Conservation (phyloP, 2,797 vertebrate genomes). For the Gymnoscopelus braueri region DNA sequence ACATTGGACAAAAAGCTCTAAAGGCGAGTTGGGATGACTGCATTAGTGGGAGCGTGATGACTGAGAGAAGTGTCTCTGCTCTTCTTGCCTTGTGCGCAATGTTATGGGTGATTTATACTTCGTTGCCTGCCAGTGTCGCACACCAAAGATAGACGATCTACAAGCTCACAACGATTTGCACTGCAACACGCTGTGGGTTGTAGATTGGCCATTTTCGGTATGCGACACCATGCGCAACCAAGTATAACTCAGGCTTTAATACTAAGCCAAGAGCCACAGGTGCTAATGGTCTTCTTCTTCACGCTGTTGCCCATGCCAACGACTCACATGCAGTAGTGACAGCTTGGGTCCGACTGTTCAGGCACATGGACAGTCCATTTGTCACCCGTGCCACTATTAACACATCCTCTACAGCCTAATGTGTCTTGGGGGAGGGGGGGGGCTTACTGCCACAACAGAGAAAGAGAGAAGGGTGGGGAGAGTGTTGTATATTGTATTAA, state of each 20-base stretch:
- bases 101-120: background rate
- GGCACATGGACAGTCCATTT: slow-evolving; percentile 68
- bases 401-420: slow-evolving; percentile 38
- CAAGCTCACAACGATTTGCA: too few relatives aligned
- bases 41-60: slow-evolving; percentile 48
- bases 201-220: too few relatives aligned
- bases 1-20: slow-evolving; percentile 58
- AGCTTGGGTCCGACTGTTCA: slow-evolving; percentile 65
- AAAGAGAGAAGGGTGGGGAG: slow-evolving; percentile 26
- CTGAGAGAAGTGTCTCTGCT: slow-evolving; percentile 41
- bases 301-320: slow-evolving; percentile 48
- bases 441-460: slow-evolving; percentile 17
- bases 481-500: slow-evolving; percentile 63
- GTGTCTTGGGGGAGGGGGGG: slow-evolving; percentile 37
- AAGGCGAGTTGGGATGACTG: slow-evolving; percentile 51
- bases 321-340: slow-evolving; percentile 49
- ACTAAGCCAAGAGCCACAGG: slow-evolving; percentile 63
- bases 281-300: slow-evolving; percentile 65
- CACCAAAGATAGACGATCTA: too few relatives aligned
- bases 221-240: too few relatives aligned
- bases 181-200: too few relatives aligned
- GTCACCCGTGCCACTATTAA: slow-evolving; percentile 46
- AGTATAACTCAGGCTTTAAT: background rate
- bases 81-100: slow-evolving; percentile 62
- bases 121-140: too few relatives aligned